Conservation (phyloP, 2,797 vertebrate genomes). For the Propithecus perrieri region DNA sequence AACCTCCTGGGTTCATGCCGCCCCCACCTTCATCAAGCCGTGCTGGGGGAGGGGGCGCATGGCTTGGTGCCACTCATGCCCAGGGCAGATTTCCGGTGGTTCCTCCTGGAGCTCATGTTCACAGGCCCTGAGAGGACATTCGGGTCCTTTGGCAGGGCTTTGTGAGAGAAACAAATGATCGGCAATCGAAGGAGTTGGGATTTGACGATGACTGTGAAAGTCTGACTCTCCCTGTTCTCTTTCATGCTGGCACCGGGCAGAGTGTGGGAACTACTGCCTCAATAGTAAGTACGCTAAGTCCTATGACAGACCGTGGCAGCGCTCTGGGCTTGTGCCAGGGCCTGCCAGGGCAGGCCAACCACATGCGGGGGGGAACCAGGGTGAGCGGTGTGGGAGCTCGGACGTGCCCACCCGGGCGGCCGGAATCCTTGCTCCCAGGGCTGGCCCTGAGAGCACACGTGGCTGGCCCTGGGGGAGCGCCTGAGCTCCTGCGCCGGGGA, state of each 20-base stretch:
- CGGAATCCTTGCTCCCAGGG: not conserved
- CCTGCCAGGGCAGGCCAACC: not conserved
- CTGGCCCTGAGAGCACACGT: not conserved
- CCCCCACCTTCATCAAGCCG: not conserved
- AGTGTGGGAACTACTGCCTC: constrained; percentile 98
- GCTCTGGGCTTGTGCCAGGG: not conserved
- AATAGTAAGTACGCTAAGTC: constrained; percentile 93
- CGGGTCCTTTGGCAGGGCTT: not conserved
- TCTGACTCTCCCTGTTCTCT: constrained; percentile 81
- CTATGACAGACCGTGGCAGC: not conserved
- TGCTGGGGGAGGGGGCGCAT: not conserved
- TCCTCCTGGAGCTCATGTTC: not conserved
- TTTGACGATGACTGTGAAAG: constrained; percentile 44
- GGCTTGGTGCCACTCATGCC: too few relatives aligned
- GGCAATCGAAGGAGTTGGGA: not conserved
- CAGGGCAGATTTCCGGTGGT: not conserved
- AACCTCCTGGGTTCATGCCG: not conserved
- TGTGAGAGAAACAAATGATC: not conserved
- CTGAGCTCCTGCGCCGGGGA: not conserved
- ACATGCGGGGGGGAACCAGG: not conserved
- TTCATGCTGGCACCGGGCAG: constrained; percentile 89
- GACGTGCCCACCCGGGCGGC: accelerated
- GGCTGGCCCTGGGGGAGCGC: accelerated
- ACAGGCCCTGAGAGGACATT: not conserved
- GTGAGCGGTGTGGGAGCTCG: not conserved